phyloP scores from a whole-genome alignment of 2,888 invertebrate genomes.

The Lepas anatifera region DNA sequence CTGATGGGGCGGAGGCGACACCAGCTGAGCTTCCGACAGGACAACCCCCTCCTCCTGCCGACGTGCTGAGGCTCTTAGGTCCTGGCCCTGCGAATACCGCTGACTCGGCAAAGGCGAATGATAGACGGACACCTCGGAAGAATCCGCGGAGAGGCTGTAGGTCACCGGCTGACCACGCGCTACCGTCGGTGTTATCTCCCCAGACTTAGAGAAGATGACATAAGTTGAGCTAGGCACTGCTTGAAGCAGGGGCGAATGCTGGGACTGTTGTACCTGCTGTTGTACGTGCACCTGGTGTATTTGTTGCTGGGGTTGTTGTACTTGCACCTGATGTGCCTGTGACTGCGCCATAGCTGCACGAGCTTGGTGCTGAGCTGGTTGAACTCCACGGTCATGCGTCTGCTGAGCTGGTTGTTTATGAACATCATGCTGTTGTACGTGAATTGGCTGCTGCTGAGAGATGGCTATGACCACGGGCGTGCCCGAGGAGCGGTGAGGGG shows the following conservation, averaged over 20 bases:
- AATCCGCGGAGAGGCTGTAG: neutral
- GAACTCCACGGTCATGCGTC: no score
- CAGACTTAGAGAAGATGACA: neutral
- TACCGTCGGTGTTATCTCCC: neutral
- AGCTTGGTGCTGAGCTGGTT: no score
- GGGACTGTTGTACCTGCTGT: slow-evolving; percentile 10
- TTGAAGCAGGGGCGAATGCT: slow-evolving; percentile 10
- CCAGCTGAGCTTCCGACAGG: neutral
- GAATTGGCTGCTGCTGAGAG: neutral
- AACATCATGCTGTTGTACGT: slow-evolving; percentile 6
- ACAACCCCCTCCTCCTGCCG: neutral
- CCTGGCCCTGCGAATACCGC: neutral
- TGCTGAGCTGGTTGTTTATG: no score
- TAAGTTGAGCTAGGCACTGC: slow-evolving; percentile 10
- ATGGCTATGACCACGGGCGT: slow-evolving; percentile 20
- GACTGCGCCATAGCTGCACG: no score
- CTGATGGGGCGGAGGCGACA: neutral
- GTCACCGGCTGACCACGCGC: neutral
- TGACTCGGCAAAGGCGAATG: no score
- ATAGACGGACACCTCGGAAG: neutral
- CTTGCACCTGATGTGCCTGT: slow-evolving; percentile 17
- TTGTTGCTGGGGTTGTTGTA: slow-evolving; percentile 23
- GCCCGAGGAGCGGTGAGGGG: no score
- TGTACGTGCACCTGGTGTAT: slow-evolving; percentile 22
- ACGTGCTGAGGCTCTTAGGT: neutral